Evolutionary conservation across 1,140 invertebrate genomes (phyloP).

Genomic region (Melitaea cinxia): DNA sequence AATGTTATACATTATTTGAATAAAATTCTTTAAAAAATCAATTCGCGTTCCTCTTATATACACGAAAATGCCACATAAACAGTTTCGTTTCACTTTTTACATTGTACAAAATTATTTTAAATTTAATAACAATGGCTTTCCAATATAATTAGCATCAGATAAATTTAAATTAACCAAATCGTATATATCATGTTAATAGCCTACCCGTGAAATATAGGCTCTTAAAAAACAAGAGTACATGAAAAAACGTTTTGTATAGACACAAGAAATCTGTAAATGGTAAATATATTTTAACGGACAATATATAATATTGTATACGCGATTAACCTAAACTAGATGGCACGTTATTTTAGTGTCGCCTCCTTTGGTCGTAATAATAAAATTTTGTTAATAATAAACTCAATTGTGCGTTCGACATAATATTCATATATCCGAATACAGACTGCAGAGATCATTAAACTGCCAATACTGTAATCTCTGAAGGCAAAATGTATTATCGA

Average conservation of each 20-base stretch:
- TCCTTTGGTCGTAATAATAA: conserved; percentile 76
- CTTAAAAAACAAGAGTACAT: conserved; percentile 83
- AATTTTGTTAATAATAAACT: conserved; percentile 66
- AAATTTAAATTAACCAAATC: conserved; percentile 64
- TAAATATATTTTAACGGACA: conserved; percentile 83
- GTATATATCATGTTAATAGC: conserved; percentile 61
- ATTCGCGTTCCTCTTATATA: conserved; percentile 34
- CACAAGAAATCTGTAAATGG: conserved; percentile 82
- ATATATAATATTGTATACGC: conserved; percentile 82
- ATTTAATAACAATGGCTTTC: conserved; percentile 53
- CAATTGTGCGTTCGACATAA: conserved; percentile 73
- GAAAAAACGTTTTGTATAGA: conserved; percentile 81
- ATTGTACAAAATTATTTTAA: conserved; percentile 60
- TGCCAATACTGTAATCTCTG: conserved; percentile 23
- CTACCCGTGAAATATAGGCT: conserved; percentile 77
- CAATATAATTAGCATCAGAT: conserved; percentile 58
- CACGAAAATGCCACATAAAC: conserved; percentile 65
- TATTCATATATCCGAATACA: conserved; percentile 23
- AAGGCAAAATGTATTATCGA: conserved; percentile 24
- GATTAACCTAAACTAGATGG: conserved; percentile 83
- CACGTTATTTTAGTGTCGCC: conserved; percentile 81
- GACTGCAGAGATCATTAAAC: conserved; percentile 25
- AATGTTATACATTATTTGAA: conserved; percentile 13
- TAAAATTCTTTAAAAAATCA: conserved; percentile 14
- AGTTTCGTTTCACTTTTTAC: conserved; percentile 33